Conservation (phyloP, 2,888 invertebrate species). For the Mythimna lalbum region DNA sequence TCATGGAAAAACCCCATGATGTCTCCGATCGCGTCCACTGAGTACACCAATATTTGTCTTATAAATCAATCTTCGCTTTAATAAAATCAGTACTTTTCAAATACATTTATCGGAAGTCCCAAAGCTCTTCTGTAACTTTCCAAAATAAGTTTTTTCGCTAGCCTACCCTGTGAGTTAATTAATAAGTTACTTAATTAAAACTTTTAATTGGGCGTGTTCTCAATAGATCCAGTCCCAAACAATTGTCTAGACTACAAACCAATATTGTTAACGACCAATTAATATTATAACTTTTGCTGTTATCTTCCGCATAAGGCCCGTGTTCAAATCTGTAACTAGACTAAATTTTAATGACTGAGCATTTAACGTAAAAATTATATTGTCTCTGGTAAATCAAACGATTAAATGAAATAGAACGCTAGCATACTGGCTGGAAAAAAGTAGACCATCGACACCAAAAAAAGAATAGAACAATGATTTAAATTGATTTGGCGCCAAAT, state of each 20-base stretch:
- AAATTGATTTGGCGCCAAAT: neutral
- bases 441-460: neutral
- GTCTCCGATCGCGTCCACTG: too few relatives aligned
- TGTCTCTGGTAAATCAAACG: neutral
- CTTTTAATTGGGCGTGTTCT: conserved; percentile 24
- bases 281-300: neutral
- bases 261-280: neutral
- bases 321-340: neutral
- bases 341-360: neutral
- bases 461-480: neutral
- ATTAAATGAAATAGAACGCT: neutral
- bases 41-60: neutral
- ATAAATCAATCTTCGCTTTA: neutral
- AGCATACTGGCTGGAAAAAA: neutral
- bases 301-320: neutral
- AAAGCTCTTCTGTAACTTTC: conserved; percentile 1
- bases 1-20: too few relatives aligned
- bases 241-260: neutral
- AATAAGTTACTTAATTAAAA: conserved; percentile 23
- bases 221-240: neutral
- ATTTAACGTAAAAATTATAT: neutral
- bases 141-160: neutral
- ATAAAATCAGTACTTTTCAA: neutral
- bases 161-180: neutral
- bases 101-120: neutral